Base-by-base conservation (phyloP, 2,113 vertebrate genomes). In the Microcebus griseorufus region DNA sequence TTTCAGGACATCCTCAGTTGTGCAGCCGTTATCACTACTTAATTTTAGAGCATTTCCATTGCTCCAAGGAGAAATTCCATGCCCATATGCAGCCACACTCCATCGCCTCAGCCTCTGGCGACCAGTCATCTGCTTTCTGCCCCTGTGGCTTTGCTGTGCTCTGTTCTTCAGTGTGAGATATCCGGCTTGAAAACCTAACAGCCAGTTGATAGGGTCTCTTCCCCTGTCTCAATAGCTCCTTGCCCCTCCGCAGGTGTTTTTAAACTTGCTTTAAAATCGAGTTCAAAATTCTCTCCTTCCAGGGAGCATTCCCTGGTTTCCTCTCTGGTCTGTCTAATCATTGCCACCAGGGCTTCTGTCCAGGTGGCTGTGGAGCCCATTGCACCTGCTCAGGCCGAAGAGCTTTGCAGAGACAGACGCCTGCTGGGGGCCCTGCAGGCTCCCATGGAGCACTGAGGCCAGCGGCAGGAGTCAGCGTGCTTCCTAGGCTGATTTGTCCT, bases 41-140 rank as follows among this genome's bases (percentile, higher is more conserved):
- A 90, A 48, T 55, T 73, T 84, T 90, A 93, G 51, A 95, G 37
- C n/a, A 17, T 88, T 94, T 92, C 85, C 9, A 34, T 92, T 80
- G 75, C 14, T 32, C 3, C 58, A 25, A 0, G 18, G 42, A 65
- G 17, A 91, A 69, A 79, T 42, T 79, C 73, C 79, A 51, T n/a
- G 10, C 3, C 20, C 70, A 45, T 16, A 29, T n/a, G 34, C 34
- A 37, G 34, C 91, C 42, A 27, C 18, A 51, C 4, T 9, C 5
- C 22, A 16, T 9, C 32, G 12, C 53, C 14, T 12, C 18, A 12
- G 5, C 2, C 22, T 64, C 25, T 64, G 53, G 23, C 7, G 81
- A 69, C 32, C 3, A 37, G 14, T 53, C 18, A 37, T 80, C 22
- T 80, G 8, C 64, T 85, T 76, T 72, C 60, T 84, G 17, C 65